Evolutionary conservation across 1,140 invertebrate genomes (phyloP).

Genomic region (Streblospio benedicti): DNA sequence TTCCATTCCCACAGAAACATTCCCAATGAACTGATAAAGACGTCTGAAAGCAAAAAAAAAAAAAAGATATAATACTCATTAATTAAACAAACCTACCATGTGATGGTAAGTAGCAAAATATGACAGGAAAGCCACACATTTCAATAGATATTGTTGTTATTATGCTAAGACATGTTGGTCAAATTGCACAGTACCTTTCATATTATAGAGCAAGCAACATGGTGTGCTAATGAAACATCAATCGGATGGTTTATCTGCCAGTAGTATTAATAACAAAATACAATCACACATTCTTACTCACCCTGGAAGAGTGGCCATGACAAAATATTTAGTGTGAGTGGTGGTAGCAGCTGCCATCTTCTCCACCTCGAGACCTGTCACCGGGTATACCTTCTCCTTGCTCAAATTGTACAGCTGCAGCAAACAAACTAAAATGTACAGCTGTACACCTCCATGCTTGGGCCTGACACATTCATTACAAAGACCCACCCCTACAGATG

Average conservation of each 20-base stretch:
- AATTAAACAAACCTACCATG: background rate
- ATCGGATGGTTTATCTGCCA: too few relatives aligned
- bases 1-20: constrained; percentile 61
- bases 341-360: constrained; percentile 53
- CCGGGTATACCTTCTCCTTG: constrained; percentile 58
- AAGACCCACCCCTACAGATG: background rate
- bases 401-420: constrained; percentile 75
- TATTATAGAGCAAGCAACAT: background rate
- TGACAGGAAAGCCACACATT: background rate
- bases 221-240: too few relatives aligned
- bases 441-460: background rate
- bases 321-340: constrained; percentile 54
- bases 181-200: background rate
- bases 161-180: background rate
- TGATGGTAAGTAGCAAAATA: background rate
- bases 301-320: constrained; percentile 73
- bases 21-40: constrained; percentile 77
- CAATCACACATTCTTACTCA: constrained; percentile 19
- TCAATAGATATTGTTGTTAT: background rate
- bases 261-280: too few relatives aligned
- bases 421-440: background rate
- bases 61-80: background rate
- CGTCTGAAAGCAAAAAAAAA: constrained; percentile 44
- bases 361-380: constrained; percentile 78
- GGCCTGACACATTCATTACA: background rate